These are phyloP conservation scores for Tenthredo notha DNA, from an alignment of 2,888 invertebrate species.

Conservation along the genomic window DNA sequence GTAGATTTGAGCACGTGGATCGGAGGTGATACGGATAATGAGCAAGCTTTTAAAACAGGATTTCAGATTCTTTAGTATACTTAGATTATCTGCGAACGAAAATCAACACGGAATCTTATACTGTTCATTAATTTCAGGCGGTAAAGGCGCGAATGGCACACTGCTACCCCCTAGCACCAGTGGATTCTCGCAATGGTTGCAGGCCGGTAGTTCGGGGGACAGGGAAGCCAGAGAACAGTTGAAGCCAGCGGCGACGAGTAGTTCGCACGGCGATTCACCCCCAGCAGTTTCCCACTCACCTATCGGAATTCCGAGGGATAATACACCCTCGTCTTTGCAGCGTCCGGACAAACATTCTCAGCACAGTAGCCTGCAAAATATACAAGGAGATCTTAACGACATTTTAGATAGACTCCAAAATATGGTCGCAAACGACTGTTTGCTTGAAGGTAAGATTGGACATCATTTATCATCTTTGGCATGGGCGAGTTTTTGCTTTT, in stretches of 20 bases:
- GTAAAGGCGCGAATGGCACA: constrained; percentile 70
- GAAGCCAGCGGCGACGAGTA: constrained; percentile 57
- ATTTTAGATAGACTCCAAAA: constrained; percentile 86
- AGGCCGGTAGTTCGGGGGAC: constrained; percentile 14
- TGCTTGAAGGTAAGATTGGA: constrained; percentile 81
- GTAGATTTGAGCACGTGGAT: constrained; percentile 86
- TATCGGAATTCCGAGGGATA: constrained; percentile 68
- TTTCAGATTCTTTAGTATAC: not conserved
- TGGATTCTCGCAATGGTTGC: constrained; percentile 76
- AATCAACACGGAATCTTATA: not conserved
- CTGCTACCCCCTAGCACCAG: constrained; percentile 68
- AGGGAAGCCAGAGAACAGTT: not conserved
- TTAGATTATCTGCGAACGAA: not conserved
- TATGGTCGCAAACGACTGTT: constrained; percentile 85
- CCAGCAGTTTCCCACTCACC: constrained; percentile 66
- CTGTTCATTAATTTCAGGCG: constrained; percentile 61
- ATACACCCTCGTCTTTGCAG: constrained; percentile 73
- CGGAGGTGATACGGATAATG: constrained; percentile 78
- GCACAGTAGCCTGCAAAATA: constrained; percentile 76
- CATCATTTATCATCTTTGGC: not conserved
- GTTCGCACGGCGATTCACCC: constrained; percentile 62
- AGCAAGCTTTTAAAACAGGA: not conserved
- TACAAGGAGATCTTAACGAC: constrained; percentile 85
- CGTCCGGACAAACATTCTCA: constrained; percentile 75
- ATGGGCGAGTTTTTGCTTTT: not conserved